Evolutionary conservation across 2,113 vertebrate genomes (phyloP), one percentile per base, ranked within the genome.

Genomic region (Lampris incognitus): DNA sequence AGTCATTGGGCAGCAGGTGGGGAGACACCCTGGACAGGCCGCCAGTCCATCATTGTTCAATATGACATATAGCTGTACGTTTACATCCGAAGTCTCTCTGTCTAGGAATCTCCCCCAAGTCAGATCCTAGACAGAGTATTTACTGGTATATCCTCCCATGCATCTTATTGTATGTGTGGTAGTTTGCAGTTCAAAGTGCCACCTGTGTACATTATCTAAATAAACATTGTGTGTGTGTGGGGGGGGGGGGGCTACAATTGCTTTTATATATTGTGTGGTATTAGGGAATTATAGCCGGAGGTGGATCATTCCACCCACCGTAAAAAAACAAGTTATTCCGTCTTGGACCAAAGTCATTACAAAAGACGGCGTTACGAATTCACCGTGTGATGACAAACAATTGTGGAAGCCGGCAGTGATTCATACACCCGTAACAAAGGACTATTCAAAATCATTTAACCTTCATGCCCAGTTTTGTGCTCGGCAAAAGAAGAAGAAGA

Each of bases 371-470:
- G 67, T 72, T 60, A 83, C 13, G 78, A 57, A 57, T 76, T 67
- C 39, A 51, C 36, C 39, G n/a, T 50, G 65, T 59, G 58, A 66
- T 56, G 66, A 81, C 67, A 83, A 78, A 89, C 64, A 80, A 70
- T 58, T 81, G 58, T 69, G 50, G 81, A 78, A 76, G 69, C 11
- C 55, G 69, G 58, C 75, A 70, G 68, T 70, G 65, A 85, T 87
- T 76, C 66, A 82, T 73, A 61, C 66, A 87, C 78, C 76, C 70
- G 65, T 62, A 85, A 75, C 80, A 80, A 84, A 85, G 71, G 67
- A 79, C 60, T 57, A 74, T 77, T 91, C 78, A 76, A 76, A 83
- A 71, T 76, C 75, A 63, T 86, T 92, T 94, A 90, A 91, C 89
- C 89, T 89, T 91, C 78, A 91, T 60, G 72, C 56, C 67, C 72